Conservation (phyloP, 2,113 vertebrate genomes). For the Eublepharis macularius region DNA sequence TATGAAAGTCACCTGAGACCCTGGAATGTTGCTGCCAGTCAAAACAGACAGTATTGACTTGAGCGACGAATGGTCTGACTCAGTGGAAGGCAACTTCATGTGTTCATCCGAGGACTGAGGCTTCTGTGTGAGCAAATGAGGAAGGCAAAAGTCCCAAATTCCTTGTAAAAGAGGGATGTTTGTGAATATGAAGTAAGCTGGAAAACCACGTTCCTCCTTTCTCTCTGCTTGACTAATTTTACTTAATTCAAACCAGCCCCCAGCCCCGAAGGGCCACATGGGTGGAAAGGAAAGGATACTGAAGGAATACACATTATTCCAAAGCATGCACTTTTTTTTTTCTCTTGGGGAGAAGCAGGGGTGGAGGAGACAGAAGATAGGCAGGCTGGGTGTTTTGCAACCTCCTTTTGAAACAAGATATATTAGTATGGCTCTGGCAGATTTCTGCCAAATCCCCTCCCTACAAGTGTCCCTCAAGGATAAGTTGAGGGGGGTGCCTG, state of each 20-base stretch:
- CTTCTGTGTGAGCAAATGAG: accelerated
- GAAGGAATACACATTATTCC: neutral
- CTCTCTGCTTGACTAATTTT: neutral
- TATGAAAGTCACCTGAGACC: too few species aligned
- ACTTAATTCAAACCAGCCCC: neutral
- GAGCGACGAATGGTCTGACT: too few species aligned
- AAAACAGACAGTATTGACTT: too few species aligned
- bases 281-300: neutral
- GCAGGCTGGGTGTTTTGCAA: neutral
- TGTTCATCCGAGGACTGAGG: accelerated
- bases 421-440: accelerated
- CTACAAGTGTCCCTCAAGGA: neutral
- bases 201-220: neutral
- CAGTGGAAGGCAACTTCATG: neutral
- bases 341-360: neutral
- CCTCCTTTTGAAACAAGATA: accelerated
- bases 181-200: neutral
- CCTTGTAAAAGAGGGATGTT: accelerated
- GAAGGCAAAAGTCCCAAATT: accelerated
- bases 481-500: neutral
- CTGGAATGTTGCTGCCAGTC: too few species aligned
- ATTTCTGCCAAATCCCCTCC: neutral
- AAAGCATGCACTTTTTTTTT: neutral
- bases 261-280: neutral
- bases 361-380: neutral